Percentiles rank a stretch among this genome's conserved stretches.
Evolutionary conservation across 2,797 vertebrate species (phyloP).

Genomic region (Ispidina picta): DNA sequence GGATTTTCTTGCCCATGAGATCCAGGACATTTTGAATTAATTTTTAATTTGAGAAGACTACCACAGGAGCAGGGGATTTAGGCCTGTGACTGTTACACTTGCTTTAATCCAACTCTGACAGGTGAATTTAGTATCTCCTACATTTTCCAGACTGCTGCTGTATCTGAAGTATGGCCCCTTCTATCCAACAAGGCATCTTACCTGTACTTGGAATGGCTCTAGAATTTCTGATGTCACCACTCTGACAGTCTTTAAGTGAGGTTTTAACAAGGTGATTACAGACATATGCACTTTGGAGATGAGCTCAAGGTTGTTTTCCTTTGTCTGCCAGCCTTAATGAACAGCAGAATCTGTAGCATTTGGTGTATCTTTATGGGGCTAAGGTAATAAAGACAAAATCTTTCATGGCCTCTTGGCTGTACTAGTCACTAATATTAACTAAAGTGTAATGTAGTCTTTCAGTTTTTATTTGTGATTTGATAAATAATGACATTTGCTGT

Average conservation of each 20-base stretch:
- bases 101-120: background rate
- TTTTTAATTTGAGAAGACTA: background rate
- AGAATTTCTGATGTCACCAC: background rate
- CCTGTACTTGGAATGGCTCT: background rate
- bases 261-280: background rate
- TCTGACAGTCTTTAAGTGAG: background rate
- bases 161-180: background rate
- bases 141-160: background rate
- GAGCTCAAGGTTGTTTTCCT: background rate
- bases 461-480: background rate
- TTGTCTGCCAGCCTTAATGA: background rate
- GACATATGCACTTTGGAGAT: background rate
- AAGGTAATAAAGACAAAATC: background rate
- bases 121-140: background rate
- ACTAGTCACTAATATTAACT: background rate
- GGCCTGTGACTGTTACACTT: background rate
- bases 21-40: background rate
- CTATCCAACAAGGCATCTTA: background rate
- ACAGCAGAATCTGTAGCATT: background rate
- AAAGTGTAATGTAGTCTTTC: background rate
- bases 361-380: background rate
- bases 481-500: background rate
- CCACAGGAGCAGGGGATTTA: background rate
- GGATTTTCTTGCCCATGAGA: background rate
- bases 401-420: background rate